A percentile compares a stretch with the other conserved stretches of the same genome.
Conservation (phyloP, 2,888 invertebrate genomes). For the Sminthurinus aureus region DNA sequence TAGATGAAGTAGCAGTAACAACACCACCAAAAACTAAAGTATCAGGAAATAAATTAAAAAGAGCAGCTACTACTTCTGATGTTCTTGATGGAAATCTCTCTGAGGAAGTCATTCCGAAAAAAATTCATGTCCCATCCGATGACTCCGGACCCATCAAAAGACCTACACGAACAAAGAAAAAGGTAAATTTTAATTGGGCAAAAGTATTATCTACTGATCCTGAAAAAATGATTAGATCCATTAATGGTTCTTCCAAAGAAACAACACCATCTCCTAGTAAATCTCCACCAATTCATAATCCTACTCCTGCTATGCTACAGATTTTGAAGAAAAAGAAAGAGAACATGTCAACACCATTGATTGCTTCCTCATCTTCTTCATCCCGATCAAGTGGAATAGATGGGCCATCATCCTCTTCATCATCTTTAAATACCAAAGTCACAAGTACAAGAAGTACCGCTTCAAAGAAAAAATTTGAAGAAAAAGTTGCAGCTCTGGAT, state of each 20-base stretch:
- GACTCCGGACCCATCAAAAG: conserved; percentile 32
- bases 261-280: conserved; percentile 38
- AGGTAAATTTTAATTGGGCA: conserved; percentile 71
- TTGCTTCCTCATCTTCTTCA: conserved; percentile 1
- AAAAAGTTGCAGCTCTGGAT: conserved; percentile 55
- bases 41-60: conserved; percentile 42
- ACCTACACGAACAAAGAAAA: conserved; percentile 56
- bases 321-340: conserved; percentile 72
- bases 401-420: neutral
- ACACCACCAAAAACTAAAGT: conserved; percentile 42
- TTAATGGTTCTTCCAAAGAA: conserved; percentile 48
- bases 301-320: conserved; percentile 77
- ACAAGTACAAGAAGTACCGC: neutral
- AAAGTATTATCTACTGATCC: conserved; percentile 73
- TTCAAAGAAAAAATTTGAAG: conserved; percentile 4
- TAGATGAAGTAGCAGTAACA: conserved; percentile 53
- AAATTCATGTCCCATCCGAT: conserved; percentile 42
- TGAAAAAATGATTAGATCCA: conserved; percentile 67
- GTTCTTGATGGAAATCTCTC: conserved; percentile 45
- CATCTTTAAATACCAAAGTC: neutral
- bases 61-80: conserved; percentile 36
- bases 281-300: conserved; percentile 63
- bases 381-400: neutral
- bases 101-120: conserved; percentile 51
- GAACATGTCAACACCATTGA: conserved; percentile 61